phyloP scores from a whole-genome alignment of 2,797 vertebrate species.

The Mormyrus hasselquistii region DNA sequence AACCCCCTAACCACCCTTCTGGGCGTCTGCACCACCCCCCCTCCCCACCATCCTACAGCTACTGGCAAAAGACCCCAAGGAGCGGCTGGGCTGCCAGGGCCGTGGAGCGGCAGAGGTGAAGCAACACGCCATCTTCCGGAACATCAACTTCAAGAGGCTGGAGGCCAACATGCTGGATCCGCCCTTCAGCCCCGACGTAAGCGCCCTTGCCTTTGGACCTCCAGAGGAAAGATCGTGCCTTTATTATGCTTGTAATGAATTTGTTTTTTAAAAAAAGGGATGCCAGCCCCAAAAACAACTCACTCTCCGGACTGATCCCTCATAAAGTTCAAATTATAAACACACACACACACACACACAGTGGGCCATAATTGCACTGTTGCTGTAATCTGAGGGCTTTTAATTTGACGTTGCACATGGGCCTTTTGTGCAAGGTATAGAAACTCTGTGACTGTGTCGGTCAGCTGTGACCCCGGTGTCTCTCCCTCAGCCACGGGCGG shows the following conservation, averaged over 20 bases:
- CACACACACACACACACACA: background rate
- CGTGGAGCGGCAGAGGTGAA: conserved; percentile 72
- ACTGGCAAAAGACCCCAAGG: conserved; percentile 76
- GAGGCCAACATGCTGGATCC: conserved; percentile 81
- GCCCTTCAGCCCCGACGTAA: conserved; percentile 86
- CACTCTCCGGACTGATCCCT: background rate
- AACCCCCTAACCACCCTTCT: background rate
- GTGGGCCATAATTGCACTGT: background rate
- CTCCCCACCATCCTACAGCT: conserved; percentile 54
- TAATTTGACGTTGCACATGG: background rate
- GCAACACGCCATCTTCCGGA: conserved; percentile 78
- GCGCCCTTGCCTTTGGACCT: conserved; percentile 25
- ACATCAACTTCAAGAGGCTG: conserved; percentile 83
- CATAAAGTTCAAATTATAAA: background rate
- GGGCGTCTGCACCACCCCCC: background rate
- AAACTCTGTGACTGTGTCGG: background rate
- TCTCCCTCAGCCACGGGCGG: conserved; percentile 67
- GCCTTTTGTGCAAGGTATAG: background rate
- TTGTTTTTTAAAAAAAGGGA: background rate
- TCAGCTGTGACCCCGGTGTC: background rate
- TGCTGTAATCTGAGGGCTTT: background rate
- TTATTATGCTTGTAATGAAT: background rate
- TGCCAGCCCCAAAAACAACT: background rate
- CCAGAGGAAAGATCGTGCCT: background rate
- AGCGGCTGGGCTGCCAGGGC: conserved; percentile 74